Evolutionary conservation across 2,113 vertebrate species (phyloP).

Genomic region (Malurus elegans): DNA sequence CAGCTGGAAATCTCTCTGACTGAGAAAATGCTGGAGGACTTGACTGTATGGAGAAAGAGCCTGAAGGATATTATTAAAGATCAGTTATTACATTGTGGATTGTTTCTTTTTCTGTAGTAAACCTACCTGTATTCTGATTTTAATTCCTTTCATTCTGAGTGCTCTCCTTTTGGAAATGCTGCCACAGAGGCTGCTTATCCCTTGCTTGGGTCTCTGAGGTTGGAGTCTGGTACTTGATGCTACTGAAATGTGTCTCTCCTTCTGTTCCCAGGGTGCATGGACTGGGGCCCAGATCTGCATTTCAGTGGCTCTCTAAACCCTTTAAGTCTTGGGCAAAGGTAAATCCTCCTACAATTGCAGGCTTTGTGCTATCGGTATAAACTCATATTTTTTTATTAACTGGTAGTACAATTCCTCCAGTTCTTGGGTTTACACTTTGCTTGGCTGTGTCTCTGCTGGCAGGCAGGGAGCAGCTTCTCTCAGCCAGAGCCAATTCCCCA

Average conservation of each 20-base stretch:
- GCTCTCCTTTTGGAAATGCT: background rate
- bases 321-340: background rate
- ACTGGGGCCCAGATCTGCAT: background rate
- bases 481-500: background rate
- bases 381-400: background rate
- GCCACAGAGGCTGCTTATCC: background rate
- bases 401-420: background rate
- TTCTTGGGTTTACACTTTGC: background rate
- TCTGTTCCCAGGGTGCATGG: background rate
- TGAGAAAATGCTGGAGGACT: background rate
- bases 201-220: background rate
- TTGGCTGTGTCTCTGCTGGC: background rate
- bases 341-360: background rate
- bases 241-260: background rate
- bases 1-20: background rate
- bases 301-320: background rate
- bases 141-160: background rate
- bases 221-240: background rate
- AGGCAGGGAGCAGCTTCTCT: background rate
- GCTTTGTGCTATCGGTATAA: background rate
- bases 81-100: background rate
- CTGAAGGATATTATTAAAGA: background rate
- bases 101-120: background rate
- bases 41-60: background rate
- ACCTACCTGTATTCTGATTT: background rate